A percentile compares a stretch with the other conserved stretches of the same genome.
These are phyloP conservation scores for Cardiocondyla obscurior DNA, from an alignment of 1,140 invertebrate genomes.

Conservation along the genomic window DNA sequence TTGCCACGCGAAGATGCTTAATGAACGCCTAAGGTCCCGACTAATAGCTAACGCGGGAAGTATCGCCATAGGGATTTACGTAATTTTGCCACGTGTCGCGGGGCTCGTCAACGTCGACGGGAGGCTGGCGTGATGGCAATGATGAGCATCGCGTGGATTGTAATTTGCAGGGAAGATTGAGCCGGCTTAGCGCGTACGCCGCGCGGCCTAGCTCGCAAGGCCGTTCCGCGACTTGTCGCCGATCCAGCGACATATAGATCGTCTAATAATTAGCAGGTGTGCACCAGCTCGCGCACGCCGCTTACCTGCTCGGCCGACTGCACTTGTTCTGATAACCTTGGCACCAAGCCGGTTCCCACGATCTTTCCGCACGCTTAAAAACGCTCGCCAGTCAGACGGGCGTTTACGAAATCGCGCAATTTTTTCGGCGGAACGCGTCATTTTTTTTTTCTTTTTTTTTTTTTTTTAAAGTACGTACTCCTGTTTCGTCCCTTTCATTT, in stretches of 20 bases:
- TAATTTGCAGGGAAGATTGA: slow-evolving; percentile 48
- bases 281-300: background rate
- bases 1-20: background rate
- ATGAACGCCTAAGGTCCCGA: slow-evolving; percentile 16
- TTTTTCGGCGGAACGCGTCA: background rate
- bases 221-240: background rate
- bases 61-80: slow-evolving; percentile 25
- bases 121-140: background rate
- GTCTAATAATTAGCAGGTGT: slow-evolving; percentile 52
- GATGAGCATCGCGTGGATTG: background rate
- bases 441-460: no score
- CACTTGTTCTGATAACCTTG: slow-evolving; percentile 57
- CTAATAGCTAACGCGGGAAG: background rate
- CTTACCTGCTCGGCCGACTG: slow-evolving; percentile 3
- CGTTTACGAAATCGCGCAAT: slow-evolving; percentile 27
- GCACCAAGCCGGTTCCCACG: slow-evolving; percentile 59
- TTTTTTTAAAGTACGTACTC: background rate
- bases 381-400: slow-evolving; percentile 5
- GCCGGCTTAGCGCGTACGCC: background rate
- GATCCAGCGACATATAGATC: slow-evolving; percentile 41
- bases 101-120: slow-evolving; percentile 23
- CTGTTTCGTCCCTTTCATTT: background rate
- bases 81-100: slow-evolving; percentile 32
- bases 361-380: slow-evolving; percentile 49
- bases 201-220: slow-evolving; percentile 25